Evolutionary conservation across 2,888 invertebrate species (phyloP), one percentile per base, ranked within the genome.

Genomic region (Euzetes globulus): DNA sequence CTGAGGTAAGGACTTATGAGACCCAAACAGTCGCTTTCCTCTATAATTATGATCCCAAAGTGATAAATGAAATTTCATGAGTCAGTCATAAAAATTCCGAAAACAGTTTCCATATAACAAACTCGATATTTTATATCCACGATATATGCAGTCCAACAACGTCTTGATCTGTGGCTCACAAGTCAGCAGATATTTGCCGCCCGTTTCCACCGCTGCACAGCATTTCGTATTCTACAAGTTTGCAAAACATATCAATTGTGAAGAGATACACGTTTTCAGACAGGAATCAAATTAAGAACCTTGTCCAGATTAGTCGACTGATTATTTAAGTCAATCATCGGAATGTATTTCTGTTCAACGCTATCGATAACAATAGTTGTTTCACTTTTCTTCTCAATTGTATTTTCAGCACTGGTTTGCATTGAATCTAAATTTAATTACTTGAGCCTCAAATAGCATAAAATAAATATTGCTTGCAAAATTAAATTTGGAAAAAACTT

Each of bases 1-100:
- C 60, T 55, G 27, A 72, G 33, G 27, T 72, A 75, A n/a, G 55
- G 71, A 63, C 72, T 72, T 71, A 52, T 75, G 25, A 65, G 17
- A 19, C 75, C 75, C 13, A 75, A 72, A 45, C 75, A 75, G 41
- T 72, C 72, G 13, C 47, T 52, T 60, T 75, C 72, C 65, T 63
- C 75, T 75, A 58, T 70, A 22, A 55, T 58, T 55, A 25, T 25
- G 22, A 29, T 60, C n/a, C 37, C 27, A 19, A 25, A 65, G 19
- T 19, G 50, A 50, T 19, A 50, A 50, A 50, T 50, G 50, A 19
- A 50, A 17, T 29, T 11, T 58, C 27, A 58, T 60, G 22, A 27
- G 19, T 52, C 19, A 37, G 25, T 71, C 22, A 37, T 19, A 29
- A 45, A 25, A 6, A 37, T n/a, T 27, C 15, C 27, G 17, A 60